phyloP scores from a whole-genome alignment of 2,888 invertebrate species.

The Perithous albicinctus region DNA sequence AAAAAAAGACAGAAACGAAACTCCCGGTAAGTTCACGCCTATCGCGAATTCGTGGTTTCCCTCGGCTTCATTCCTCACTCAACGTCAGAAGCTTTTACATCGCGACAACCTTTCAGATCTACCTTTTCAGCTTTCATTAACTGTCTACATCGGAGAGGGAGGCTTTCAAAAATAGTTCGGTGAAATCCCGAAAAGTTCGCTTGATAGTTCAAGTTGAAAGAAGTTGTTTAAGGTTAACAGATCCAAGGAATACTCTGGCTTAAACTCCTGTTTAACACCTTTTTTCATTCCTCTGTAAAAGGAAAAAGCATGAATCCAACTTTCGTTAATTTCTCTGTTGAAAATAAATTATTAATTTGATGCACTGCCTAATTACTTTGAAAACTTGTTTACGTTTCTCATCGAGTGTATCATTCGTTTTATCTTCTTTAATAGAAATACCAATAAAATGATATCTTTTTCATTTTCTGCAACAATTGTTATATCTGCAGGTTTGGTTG shows the following conservation, averaged over 20 bases:
- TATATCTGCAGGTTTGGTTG: no score
- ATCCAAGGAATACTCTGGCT: not conserved
- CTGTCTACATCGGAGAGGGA: conserved; percentile 2
- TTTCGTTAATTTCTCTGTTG: not conserved
- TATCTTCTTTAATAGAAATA: no score
- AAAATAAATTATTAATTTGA: not conserved
- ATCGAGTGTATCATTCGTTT: no score
- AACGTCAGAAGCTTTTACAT: conserved; percentile 31
- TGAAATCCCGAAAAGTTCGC: not conserved
- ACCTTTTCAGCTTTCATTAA: conserved; percentile 42
- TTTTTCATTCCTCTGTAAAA: not conserved
- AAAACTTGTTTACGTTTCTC: no score
- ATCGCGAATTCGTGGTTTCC: conserved; percentile 69
- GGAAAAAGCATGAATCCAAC: not conserved
- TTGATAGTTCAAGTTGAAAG: not conserved
- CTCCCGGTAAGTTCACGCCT: conserved; percentile 72
- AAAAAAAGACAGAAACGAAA: conserved; percentile 73
- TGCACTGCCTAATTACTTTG: no score
- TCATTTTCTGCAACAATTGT: no score
- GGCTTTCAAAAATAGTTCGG: conserved; percentile 36
- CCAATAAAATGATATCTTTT: no score
- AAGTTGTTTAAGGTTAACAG: not conserved
- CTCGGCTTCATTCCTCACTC: conserved; percentile 24
- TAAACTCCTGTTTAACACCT: not conserved
- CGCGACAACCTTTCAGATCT: conserved; percentile 10